Evolutionary conservation across 2,113 vertebrate genomes (phyloP).

Genomic region (Edolisoma coerulescens): DNA sequence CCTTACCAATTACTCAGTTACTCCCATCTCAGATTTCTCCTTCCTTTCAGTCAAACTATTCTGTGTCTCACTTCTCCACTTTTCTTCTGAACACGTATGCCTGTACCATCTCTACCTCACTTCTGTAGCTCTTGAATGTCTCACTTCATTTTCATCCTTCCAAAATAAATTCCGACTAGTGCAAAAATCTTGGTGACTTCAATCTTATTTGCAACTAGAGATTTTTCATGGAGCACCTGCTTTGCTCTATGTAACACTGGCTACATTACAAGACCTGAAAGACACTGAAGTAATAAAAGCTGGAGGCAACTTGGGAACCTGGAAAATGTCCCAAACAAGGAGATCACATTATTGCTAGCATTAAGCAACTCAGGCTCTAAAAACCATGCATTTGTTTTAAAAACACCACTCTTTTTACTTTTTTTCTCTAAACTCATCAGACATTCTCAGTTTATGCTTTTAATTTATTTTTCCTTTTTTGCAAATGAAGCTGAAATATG

Average conservation of each 20-base stretch:
- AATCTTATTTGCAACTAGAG: background rate
- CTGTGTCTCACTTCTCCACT: background rate
- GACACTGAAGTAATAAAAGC: background rate
- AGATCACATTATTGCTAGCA: background rate
- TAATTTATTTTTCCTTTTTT: background rate
- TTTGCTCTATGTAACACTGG: background rate
- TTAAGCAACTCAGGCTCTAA: background rate
- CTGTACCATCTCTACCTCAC: background rate
- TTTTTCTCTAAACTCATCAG: background rate
- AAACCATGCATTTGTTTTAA: background rate
- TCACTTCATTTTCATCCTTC: background rate
- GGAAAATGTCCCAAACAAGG: background rate
- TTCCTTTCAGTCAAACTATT: background rate
- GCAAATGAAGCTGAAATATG: background rate
- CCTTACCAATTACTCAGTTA: background rate
- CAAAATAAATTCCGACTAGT: background rate
- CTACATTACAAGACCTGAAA: background rate
- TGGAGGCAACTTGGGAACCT: background rate
- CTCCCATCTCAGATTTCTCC: background rate
- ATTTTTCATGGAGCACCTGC: background rate
- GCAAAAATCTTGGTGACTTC: background rate
- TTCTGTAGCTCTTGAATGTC: background rate
- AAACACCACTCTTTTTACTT: fast-evolving
- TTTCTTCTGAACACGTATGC: background rate
- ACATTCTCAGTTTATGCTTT: background rate